Evolutionary conservation across 2,113 vertebrate genomes (phyloP).

Genomic region (Rallus limicola): DNA sequence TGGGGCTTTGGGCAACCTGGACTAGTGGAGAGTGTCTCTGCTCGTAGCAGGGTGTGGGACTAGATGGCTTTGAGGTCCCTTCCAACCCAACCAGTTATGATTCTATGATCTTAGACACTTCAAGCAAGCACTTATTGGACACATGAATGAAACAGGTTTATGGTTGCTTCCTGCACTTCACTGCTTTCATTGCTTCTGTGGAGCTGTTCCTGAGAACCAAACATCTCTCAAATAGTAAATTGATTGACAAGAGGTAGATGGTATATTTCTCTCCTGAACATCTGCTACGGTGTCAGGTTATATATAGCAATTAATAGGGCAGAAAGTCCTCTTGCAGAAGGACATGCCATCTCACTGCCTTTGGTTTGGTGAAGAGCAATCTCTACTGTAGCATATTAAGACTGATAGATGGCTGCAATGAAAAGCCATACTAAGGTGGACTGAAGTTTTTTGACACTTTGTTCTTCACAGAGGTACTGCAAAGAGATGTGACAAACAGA

Average conservation of each 20-base stretch:
- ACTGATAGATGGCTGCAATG: neutral
- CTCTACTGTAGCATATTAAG: neutral
- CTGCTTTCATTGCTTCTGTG: neutral
- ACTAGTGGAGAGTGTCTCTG: too few relatives aligned
- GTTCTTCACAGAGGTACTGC: neutral
- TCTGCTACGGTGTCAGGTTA: neutral
- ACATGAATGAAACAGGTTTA: neutral
- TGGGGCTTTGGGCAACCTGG: too few relatives aligned
- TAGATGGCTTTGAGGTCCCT: too few relatives aligned
- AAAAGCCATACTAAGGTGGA: neutral
- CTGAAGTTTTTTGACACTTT: neutral
- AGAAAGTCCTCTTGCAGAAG: neutral
- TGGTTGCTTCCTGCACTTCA: neutral
- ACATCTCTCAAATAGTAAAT: neutral
- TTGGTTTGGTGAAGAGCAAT: neutral
- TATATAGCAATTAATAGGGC: neutral
- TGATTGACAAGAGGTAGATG: neutral
- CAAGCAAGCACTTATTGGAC: neutral
- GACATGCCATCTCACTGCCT: neutral
- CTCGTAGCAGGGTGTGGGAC: too few relatives aligned
- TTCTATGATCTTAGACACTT: too few relatives aligned
- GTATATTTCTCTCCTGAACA: neutral
- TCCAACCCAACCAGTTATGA: too few relatives aligned
- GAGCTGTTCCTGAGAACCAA: neutral
- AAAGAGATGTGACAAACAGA: neutral